Evolutionary conservation across 2,888 invertebrate genomes (phyloP), one percentile per base, ranked within the genome.

Genomic region (Colletes collaris): DNA sequence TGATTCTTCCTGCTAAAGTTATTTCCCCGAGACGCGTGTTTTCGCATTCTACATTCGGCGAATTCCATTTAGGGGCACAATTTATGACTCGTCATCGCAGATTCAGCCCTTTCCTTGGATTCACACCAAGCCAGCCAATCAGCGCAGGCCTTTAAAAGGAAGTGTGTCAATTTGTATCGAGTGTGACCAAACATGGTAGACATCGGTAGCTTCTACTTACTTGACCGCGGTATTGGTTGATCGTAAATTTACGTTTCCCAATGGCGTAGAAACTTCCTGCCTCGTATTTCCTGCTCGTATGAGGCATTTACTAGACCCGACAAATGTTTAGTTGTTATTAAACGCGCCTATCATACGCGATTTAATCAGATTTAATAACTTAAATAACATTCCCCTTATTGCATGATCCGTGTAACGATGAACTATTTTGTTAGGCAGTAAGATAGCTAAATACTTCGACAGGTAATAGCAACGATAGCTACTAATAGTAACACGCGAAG

Each of bases 91-190:
- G 59, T 71, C 69, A 71, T 72, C 73, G 60, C 53, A 52, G 64
- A 70, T 62, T 82, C 62, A 66, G 49, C 65, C 56, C 70, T 75
- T 46, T 66, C 70, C 35, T 27, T 19, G 64, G 58, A 52, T 83
- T 78, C 74, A 72, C 69, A 69, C 76, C 62, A 62, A 46, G 55
- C 69, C 63, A 65, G n/a, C 67, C 82, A 76, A 70, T 75, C 79
- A 67, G 62, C 68, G 68, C 62, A 37, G 19, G 53, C 59, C 84
- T 79, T 82, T 85, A 85, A 85, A 84, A 84, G 84, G 84, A 73
- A 74, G 72, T 49, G 60, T 64, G 74, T 82, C 74, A 82, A 82
- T 85, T 82, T 82, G 76, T 84, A 74, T 74, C 77, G 68, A 10
- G 56, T 62, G 10, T 74, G 69, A 8, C 84, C 84, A 78, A 82